Evolutionary conservation across 2,797 vertebrate genomes (phyloP).

Genomic region (Hipposideros larvatus): DNA sequence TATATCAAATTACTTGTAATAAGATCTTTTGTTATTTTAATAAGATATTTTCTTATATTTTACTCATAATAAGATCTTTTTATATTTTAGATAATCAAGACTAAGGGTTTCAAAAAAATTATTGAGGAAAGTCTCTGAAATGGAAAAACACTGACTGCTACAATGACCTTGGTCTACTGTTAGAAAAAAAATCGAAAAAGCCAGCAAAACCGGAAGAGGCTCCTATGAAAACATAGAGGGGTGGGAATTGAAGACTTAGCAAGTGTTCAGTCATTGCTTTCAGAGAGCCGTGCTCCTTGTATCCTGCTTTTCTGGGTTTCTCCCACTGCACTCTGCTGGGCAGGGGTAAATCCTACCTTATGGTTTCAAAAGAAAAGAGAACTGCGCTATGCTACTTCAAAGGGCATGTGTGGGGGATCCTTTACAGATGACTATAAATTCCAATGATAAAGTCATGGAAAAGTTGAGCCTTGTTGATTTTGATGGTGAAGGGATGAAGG

Average conservation of each 20-base stretch:
- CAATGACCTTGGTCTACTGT: neutral
- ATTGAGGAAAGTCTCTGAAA: neutral
- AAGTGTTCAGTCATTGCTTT: neutral
- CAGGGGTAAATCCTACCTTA: neutral
- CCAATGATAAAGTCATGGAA: neutral
- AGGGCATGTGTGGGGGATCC: neutral
- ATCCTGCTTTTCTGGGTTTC: neutral
- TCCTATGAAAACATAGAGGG: neutral
- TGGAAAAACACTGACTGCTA: neutral
- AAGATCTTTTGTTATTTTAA: neutral
- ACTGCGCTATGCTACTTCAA: neutral
- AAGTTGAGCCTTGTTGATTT: neutral
- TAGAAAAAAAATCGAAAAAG: neutral
- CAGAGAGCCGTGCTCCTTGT: neutral
- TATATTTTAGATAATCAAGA: neutral
- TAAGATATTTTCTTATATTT: neutral
- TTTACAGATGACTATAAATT: neutral
- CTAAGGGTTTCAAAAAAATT: neutral
- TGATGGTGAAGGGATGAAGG: neutral
- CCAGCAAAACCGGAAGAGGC: neutral
- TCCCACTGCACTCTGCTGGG: too few relatives aligned
- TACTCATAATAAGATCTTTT: conserved; percentile 2
- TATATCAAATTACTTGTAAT: neutral
- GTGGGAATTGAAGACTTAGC: accelerated
- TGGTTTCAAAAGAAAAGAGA: neutral